Conservation (phyloP, 2,113 vertebrate species). For the Arizona elegans region DNA sequence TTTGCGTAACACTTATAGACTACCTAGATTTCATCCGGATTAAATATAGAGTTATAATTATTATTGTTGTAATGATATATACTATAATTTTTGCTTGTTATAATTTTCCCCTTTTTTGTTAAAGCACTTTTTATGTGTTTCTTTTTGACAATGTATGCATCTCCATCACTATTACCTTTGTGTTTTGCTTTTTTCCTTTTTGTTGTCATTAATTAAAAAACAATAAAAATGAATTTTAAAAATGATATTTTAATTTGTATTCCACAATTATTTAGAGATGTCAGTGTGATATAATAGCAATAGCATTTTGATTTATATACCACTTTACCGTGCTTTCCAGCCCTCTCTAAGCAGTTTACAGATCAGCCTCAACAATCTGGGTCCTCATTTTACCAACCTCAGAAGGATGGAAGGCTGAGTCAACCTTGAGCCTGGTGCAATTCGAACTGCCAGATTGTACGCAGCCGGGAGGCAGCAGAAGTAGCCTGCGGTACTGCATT, state of each 20-base stretch:
- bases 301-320: too few species aligned
- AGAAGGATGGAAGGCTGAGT: too few species aligned
- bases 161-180: not conserved
- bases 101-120: not conserved
- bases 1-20: not conserved
- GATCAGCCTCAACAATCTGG: too few species aligned
- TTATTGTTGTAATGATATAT: not conserved
- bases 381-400: too few species aligned
- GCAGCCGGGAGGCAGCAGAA: too few species aligned
- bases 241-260: not conserved
- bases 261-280: conserved; percentile 11
- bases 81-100: not conserved
- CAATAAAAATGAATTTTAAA: not conserved
- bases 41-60: not conserved
- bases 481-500: too few species aligned
- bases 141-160: not conserved
- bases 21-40: not conserved
- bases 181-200: not conserved
- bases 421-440: too few species aligned
- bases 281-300: conserved; percentile 33
- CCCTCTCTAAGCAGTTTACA: too few species aligned
- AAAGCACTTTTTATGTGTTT: not conserved
- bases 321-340: too few species aligned
- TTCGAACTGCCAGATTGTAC: too few species aligned
- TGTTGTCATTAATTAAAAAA: not conserved